Conservation (phyloP, 2,113 vertebrate genomes). For the Mobula hypostoma region DNA sequence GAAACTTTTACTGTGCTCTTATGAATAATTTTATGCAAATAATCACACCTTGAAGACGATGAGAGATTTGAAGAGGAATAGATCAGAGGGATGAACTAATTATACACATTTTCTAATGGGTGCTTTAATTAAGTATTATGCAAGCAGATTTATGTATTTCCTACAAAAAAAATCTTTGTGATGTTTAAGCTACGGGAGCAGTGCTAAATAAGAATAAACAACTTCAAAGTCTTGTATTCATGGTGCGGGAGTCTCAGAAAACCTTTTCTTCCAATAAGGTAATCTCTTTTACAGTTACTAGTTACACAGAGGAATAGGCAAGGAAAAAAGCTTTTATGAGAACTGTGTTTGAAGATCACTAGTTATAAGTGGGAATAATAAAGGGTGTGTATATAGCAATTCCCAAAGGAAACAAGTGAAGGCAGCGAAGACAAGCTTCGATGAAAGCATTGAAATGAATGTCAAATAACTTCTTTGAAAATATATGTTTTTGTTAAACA, state of each 20-base stretch:
- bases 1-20: background rate
- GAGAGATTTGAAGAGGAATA: background rate
- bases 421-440: background rate
- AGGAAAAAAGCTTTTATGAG: background rate
- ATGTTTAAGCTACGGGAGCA: conserved; percentile 24
- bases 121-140: conserved; percentile 4
- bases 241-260: background rate
- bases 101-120: conserved; percentile 23
- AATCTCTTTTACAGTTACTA: conserved; percentile 8
- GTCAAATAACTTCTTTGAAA: background rate
- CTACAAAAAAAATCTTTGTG: background rate
- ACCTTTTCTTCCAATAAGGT: conserved; percentile 16
- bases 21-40: background rate
- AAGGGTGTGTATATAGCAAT: background rate
- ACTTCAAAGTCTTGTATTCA: conserved; percentile 22
- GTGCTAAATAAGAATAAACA: background rate
- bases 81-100: conserved; percentile 31
- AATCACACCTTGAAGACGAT: background rate
- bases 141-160: background rate
- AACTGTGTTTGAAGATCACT: conserved; percentile 6
- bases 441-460: background rate
- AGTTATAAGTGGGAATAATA: background rate
- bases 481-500: background rate
- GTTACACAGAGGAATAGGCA: conserved; percentile 3
- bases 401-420: background rate